Conservation (phyloP, 1,140 invertebrate genomes). For the Ips typographus region DNA sequence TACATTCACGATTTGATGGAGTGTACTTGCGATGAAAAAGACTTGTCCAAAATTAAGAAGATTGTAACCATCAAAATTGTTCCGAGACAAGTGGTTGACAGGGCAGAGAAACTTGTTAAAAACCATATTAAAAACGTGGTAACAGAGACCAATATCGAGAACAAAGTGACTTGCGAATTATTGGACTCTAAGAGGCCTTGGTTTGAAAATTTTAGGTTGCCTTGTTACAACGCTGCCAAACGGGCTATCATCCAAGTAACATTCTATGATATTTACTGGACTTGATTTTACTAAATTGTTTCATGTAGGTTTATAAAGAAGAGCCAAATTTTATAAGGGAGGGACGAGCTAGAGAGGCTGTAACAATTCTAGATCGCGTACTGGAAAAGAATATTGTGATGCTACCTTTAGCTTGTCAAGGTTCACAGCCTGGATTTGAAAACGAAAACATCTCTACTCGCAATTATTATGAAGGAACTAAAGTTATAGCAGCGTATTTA, state of each 20-base stretch:
- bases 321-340: slow-evolving; percentile 50
- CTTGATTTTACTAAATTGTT: background rate
- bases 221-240: slow-evolving; percentile 47
- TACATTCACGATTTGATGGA: slow-evolving; percentile 43
- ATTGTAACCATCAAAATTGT: slow-evolving; percentile 50
- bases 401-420: slow-evolving; percentile 41
- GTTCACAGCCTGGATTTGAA: slow-evolving; percentile 41
- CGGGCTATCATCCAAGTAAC: slow-evolving; percentile 48
- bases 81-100: slow-evolving; percentile 45
- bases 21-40: slow-evolving; percentile 47
- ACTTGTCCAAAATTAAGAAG: slow-evolving; percentile 43
- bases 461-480: slow-evolving; percentile 49
- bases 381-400: slow-evolving; percentile 46
- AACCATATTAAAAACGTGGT: slow-evolving; percentile 42
- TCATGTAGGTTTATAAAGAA: slow-evolving; percentile 49
- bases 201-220: slow-evolving; percentile 44
- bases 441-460: slow-evolving; percentile 47
- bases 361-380: slow-evolving; percentile 45
- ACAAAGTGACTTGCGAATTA: slow-evolving; percentile 43
- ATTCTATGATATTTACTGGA: background rate
- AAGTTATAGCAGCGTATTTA: slow-evolving; percentile 48
- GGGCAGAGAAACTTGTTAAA: slow-evolving; percentile 31
- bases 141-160: slow-evolving; percentile 44
- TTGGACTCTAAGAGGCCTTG: slow-evolving; percentile 43
- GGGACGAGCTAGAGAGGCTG: slow-evolving; percentile 41